Evolutionary conservation across 2,113 vertebrate species (phyloP), one percentile per base, ranked within the genome.

Genomic region (Thalassarche chlororhynchos): DNA sequence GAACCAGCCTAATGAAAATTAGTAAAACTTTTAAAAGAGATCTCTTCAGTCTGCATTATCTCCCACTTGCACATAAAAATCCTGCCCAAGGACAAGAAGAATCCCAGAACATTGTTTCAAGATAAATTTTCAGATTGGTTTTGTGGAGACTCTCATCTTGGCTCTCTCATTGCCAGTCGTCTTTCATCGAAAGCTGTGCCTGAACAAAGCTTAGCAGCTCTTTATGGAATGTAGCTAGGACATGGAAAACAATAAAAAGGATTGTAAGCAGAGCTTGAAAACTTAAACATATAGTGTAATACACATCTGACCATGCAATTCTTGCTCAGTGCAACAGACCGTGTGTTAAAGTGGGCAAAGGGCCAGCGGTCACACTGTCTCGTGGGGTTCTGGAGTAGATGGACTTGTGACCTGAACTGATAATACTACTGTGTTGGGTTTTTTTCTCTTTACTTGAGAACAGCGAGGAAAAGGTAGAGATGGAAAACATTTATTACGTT

Each of bases 1-100:
- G 72, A 96, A 64, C 46, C 38, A 76, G 32, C 21, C 42, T 90
- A 93, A 77, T 77, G 82, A 85, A 93, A 95, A 93, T 93, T 38
- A 86, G 49, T 42, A 83, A 88, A 85, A 88, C 46, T 91, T 94
- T 54, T 54, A 19, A 51, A 87, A 71, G 52, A 61, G 17, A 66
- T 80, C 21, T 83, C 49, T 83, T 88, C 82, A 72, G 46, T 18
- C n/a, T 36, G 14, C n/a, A 51, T 49, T 87, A 70, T 90, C 23
- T 93, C 66, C 29, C 49, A 36, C 36, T 74, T 70, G 54, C 36
- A 77, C n/a, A 58, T 34, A 86, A 49, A 96, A 92, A 89, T 66
- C 29, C 58, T 54, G 23, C 36, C 29, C 54, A 93, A 85, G 66
- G 84, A 79, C 74, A 87, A 36, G 26, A 74, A 38, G 17, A 60